These are phyloP conservation scores for Pantelozetes paolii DNA, from an alignment of 2,888 invertebrate genomes.

Conservation along the genomic window DNA sequence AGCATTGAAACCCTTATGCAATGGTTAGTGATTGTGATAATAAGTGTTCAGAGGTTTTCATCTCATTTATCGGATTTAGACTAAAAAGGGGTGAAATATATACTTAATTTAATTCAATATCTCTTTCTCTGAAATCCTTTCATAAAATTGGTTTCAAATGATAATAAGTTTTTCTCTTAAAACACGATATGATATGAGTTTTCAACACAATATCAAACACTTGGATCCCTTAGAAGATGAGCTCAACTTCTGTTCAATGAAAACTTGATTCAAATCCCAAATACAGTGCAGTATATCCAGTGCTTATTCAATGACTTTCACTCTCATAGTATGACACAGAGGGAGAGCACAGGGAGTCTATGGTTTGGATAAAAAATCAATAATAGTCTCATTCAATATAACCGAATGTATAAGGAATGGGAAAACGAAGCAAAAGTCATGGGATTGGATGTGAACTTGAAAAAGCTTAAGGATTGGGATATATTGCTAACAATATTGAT, in stretches of 20 bases:
- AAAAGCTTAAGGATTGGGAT: background rate
- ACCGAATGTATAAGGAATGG: constrained; percentile 21
- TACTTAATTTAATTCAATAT: too few relatives aligned
- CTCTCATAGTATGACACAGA: background rate
- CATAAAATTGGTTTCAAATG: too few relatives aligned
- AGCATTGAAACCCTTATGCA: too few relatives aligned
- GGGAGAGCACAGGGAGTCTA: background rate
- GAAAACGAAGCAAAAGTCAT: constrained; percentile 32
- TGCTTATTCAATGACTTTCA: constrained; percentile 3
- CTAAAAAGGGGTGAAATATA: too few relatives aligned
- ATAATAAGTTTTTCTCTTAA: too few relatives aligned
- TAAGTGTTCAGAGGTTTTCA: too few relatives aligned
- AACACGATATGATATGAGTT: too few relatives aligned
- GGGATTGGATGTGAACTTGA: constrained; percentile 32
- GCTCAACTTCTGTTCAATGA: constrained; percentile 32
- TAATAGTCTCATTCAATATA: constrained; percentile 37
- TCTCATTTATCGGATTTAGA: too few relatives aligned
- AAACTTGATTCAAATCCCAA: constrained; percentile 15
- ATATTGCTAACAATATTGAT: constrained; percentile 30
- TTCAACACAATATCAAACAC: background rate
- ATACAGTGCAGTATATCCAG: constrained; percentile 34
- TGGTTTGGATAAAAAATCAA: constrained; percentile 36
- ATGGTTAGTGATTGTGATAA: too few relatives aligned
- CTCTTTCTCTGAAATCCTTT: too few relatives aligned
- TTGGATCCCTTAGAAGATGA: background rate